Evolutionary conservation across 2,113 vertebrate species (phyloP).

Genomic region (Platysteira castanea): DNA sequence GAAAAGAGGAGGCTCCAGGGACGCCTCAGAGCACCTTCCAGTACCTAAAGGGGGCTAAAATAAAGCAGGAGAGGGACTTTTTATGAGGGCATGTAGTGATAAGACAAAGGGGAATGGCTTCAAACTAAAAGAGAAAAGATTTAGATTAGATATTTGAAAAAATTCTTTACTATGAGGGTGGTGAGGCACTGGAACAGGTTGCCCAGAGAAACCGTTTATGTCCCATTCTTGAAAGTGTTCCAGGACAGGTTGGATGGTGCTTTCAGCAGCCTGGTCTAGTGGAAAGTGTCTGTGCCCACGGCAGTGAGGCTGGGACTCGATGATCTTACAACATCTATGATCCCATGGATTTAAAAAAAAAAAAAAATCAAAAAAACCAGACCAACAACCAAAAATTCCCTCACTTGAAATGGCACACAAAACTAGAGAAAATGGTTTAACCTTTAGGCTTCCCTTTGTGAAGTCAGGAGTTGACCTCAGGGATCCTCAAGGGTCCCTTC

Average conservation of each 20-base stretch:
- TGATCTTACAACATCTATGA: background rate
- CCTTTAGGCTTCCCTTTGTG: background rate
- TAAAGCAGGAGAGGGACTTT: background rate
- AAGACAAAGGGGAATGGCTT: background rate
- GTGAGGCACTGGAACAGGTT: background rate
- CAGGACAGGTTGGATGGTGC: background rate
- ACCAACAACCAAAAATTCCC: rapidly evolving
- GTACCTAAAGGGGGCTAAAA: background rate
- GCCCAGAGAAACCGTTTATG: rapidly evolving
- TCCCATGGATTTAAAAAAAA: background rate
- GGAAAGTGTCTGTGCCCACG: background rate
- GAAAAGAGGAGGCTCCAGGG: background rate
- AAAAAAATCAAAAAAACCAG: background rate
- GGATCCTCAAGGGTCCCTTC: background rate
- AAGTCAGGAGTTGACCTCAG: background rate
- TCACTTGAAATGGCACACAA: background rate
- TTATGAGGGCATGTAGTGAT: background rate
- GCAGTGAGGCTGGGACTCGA: background rate
- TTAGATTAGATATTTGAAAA: background rate
- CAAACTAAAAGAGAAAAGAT: background rate
- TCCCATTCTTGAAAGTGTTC: background rate
- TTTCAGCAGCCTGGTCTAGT: background rate
- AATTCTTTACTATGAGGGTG: background rate
- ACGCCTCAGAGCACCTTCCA: background rate
- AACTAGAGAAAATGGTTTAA: background rate